phyloP scores from a whole-genome alignment of 2,113 vertebrate genomes.

The Dunckerocampus dactyliophorus region DNA sequence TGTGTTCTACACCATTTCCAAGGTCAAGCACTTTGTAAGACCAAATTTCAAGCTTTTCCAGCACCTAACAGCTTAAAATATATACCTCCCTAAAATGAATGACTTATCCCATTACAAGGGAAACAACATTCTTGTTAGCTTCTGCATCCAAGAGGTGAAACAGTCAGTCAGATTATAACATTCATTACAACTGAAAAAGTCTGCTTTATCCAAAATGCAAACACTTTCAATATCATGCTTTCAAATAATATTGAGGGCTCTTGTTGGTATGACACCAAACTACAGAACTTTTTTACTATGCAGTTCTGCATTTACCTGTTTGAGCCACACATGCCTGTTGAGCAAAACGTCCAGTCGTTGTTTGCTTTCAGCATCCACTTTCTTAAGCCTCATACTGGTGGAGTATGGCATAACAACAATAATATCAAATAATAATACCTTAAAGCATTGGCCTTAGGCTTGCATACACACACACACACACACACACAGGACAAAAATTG shows the following conservation, averaged over 20 bases:
- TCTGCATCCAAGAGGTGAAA: not conserved
- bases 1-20: not conserved
- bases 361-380: slow-evolving; percentile 36
- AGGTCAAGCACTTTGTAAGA: not conserved
- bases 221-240: too few species aligned
- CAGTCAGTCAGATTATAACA: too few species aligned
- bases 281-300: too few species aligned
- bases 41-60: not conserved
- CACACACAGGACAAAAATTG: too few species aligned
- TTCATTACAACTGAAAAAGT: too few species aligned
- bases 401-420: too few species aligned
- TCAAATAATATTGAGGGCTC: not conserved
- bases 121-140: too few species aligned
- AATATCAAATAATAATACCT: not conserved
- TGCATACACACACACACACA: not conserved
- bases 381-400: slow-evolving; percentile 63
- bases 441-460: slow-evolving; percentile 19
- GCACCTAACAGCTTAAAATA: not conserved
- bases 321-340: slow-evolving; percentile 72
- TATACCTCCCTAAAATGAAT: too few species aligned
- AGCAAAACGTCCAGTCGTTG: slow-evolving; percentile 72
- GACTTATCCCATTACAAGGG: too few species aligned
- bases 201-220: too few species aligned
- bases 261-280: not conserved
- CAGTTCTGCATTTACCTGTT: slow-evolving; percentile 61